Percentiles rank a stretch among this genome's conserved stretches.
These are phyloP conservation scores for Dipodomys stephensi DNA, from an alignment of 2,113 vertebrate species.

Conservation along the genomic window DNA sequence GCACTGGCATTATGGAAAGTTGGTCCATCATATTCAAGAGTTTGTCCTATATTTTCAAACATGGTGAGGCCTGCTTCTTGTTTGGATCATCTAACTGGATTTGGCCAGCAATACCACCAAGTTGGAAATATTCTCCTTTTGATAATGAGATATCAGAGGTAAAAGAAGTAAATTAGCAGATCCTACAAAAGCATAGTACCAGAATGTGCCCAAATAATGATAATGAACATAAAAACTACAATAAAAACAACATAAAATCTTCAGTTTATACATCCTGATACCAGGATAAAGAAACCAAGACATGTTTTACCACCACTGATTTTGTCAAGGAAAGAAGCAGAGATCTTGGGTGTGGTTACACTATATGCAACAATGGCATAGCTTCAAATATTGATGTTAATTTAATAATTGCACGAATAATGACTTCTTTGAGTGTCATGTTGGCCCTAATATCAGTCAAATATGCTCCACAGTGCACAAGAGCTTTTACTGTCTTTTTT, in stretches of 20 bases:
- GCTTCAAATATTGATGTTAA: not conserved
- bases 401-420: not conserved
- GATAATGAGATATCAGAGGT: not conserved
- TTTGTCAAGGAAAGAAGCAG: not conserved
- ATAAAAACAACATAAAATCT: not conserved
- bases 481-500: too few relatives aligned
- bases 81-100: not conserved
- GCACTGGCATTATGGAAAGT: not conserved
- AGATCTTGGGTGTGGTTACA: too few relatives aligned
- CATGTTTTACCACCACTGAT: too few relatives aligned
- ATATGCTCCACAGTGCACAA: not conserved
- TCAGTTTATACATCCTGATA: not conserved
- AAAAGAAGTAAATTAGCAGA: not conserved
- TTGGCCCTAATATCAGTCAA: not conserved
- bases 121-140: not conserved
- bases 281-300: not conserved
- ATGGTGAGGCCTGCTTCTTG: not conserved
- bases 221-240: fast-evolving
- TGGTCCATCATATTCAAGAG: not conserved
- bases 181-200: not conserved
- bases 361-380: not conserved
- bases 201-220: not conserved
- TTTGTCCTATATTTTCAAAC: not conserved
- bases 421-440: not conserved
- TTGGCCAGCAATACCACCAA: not conserved